A percentile compares a stretch with the other conserved stretches of the same genome.
These are phyloP conservation scores for Araneus ventricosus DNA, from an alignment of 1,140 invertebrate genomes.

Conservation along the genomic window DNA sequence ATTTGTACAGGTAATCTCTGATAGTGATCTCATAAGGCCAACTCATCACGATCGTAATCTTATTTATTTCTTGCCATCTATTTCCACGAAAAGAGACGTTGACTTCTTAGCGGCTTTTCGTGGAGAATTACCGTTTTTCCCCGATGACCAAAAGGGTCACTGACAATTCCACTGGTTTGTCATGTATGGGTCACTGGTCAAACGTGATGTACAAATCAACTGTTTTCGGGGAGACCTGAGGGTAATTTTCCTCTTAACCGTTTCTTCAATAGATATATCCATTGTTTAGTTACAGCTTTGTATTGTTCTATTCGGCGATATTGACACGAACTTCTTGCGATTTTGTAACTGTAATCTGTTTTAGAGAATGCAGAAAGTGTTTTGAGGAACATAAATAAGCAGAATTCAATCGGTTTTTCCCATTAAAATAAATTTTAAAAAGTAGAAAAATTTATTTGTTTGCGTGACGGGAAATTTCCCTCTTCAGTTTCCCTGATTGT, in stretches of 20 bases:
- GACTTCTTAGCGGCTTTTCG: neutral
- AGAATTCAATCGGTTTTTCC: too few species aligned
- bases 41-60: neutral
- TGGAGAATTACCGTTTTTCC: neutral
- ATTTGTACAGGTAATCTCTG: too few species aligned
- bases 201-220: conserved; percentile 14
- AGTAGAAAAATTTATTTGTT: too few species aligned
- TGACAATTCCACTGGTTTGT: neutral
- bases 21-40: too few species aligned
- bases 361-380: neutral
- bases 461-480: too few species aligned
- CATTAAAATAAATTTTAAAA: too few species aligned
- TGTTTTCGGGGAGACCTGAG: neutral
- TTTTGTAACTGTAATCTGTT: neutral
- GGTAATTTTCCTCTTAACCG: neutral
- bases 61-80: neutral
- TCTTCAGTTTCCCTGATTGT: too few species aligned
- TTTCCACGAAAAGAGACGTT: neutral
- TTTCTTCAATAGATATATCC: neutral
- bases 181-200: neutral
- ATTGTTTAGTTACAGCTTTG: neutral
- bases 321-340: neutral
- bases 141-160: neutral
- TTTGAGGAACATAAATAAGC: neutral
- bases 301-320: neutral